A percentile compares a stretch with the other conserved stretches of the same genome.
phyloP scores from a whole-genome alignment of 2,888 invertebrate species.

The Xestia c-nigrum region DNA sequence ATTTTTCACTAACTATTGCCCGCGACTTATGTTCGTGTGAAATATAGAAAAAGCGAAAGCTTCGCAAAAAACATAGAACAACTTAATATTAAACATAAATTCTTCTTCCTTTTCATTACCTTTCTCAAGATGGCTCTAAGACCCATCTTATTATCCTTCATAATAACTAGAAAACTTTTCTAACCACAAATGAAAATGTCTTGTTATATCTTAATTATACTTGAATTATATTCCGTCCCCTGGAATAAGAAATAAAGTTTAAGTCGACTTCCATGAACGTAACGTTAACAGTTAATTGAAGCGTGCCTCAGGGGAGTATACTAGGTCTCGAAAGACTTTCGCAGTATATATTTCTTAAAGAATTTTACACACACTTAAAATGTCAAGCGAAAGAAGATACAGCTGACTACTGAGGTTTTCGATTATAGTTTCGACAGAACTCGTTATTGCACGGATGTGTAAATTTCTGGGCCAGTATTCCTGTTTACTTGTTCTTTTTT shows the following conservation, averaged over 20 bases:
- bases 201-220: slow-evolving; percentile 52
- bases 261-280: slow-evolving; percentile 46
- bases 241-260: slow-evolving; percentile 40
- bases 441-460: slow-evolving; percentile 40
- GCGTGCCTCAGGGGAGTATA: slow-evolving; percentile 36
- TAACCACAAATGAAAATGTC: slow-evolving; percentile 41
- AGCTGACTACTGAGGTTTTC: slow-evolving; percentile 29
- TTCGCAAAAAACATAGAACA: neutral
- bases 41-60: neutral
- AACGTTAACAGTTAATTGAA: slow-evolving; percentile 41
- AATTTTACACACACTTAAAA: slow-evolving; percentile 38
- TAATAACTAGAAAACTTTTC: slow-evolving; percentile 39
- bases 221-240: slow-evolving; percentile 43
- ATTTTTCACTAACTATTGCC: neutral
- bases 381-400: slow-evolving; percentile 34
- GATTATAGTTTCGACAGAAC: slow-evolving; percentile 54
- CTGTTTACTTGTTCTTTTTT: slow-evolving; percentile 4
- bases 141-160: slow-evolving; percentile 36
- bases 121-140: slow-evolving; percentile 26
- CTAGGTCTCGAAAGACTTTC: slow-evolving; percentile 9
- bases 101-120: slow-evolving; percentile 13
- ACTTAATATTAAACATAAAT: slow-evolving; percentile 10
- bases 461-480: slow-evolving; percentile 17
- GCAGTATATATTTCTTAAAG: slow-evolving; percentile 21
- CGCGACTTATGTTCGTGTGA: no score